These are phyloP conservation scores for Vannuccia rotundouncinata DNA, from an alignment of 2,888 invertebrate species.

Conservation along the genomic window DNA sequence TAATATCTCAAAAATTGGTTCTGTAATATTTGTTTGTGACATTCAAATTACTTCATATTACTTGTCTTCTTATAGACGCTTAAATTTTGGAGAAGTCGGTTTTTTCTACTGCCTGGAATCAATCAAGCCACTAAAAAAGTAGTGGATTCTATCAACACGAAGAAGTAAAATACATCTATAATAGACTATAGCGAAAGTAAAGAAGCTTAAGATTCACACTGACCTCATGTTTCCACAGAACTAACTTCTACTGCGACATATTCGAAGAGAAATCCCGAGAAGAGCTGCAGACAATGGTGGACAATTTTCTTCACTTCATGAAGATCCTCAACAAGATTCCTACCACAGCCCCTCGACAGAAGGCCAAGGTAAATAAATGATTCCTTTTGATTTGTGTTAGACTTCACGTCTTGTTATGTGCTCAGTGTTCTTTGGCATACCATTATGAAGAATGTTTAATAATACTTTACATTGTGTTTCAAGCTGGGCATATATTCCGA, in stretches of 20 bases:
- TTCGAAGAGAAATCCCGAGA: conserved; percentile 65
- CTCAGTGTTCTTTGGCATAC: too few relatives aligned
- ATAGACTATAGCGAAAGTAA: too few relatives aligned
- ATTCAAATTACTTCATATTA: neutral
- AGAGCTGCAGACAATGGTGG: conserved; percentile 53
- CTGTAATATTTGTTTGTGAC: neutral
- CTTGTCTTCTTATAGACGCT: conserved; percentile 62
- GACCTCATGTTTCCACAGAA: neutral
- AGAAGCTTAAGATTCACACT: too few relatives aligned
- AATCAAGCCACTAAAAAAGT: conserved; percentile 65
- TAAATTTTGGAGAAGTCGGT: conserved; percentile 84
- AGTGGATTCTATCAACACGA: conserved; percentile 53
- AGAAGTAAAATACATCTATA: neutral
- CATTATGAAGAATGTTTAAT: too few relatives aligned
- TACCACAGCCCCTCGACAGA: conserved; percentile 59
- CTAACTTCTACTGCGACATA: conserved; percentile 65
- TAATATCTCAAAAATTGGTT: neutral
- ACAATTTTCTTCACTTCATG: conserved; percentile 62
- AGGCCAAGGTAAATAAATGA: neutral
- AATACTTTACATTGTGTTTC: too few relatives aligned
- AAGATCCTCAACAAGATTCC: conserved; percentile 82
- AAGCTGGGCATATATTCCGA: too few relatives aligned
- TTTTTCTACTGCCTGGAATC: conserved; percentile 75
- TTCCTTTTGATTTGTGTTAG: too few relatives aligned
- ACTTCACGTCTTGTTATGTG: too few relatives aligned